Percentiles rank a stretch among this genome's conserved stretches.
Evolutionary conservation across 2,888 invertebrate species (phyloP).

Genomic region (Drosophila tanythrix): DNA sequence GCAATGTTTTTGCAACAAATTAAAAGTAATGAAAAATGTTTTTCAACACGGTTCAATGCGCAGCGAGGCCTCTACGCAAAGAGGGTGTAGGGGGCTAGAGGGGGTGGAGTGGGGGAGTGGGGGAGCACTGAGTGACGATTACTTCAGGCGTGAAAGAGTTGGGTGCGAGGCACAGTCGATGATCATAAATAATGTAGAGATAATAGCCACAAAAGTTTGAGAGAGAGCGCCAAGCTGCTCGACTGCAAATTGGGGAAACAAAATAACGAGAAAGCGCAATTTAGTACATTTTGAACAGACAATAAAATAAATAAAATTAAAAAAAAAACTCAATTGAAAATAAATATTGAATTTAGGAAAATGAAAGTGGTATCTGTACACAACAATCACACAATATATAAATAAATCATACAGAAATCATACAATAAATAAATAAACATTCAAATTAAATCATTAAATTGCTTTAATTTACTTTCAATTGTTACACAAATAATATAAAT

Average conservation of each 20-base stretch:
- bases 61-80: conserved; percentile 30
- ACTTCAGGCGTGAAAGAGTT: conserved; percentile 3
- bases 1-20: conserved; percentile 66
- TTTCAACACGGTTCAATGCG: conserved; percentile 52
- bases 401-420: neutral
- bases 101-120: conserved; percentile 1
- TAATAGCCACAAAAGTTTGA: neutral
- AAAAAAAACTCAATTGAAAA: neutral
- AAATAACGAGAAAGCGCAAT: neutral
- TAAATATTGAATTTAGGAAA: neutral
- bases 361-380: neutral
- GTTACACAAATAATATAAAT: neutral
- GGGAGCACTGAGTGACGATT: neutral
- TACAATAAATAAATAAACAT: neutral
- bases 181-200: neutral
- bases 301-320: neutral
- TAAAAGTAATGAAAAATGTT: conserved; percentile 61
- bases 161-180: neutral
- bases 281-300: neutral
- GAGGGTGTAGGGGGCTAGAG: conserved; percentile 29
- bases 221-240: neutral
- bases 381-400: neutral
- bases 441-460: neutral
- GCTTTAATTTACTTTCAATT: neutral
- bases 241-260: neutral